These are phyloP conservation scores for Metopia argyrocephala DNA, from an alignment of 2,888 invertebrate species.

Conservation along the genomic window DNA sequence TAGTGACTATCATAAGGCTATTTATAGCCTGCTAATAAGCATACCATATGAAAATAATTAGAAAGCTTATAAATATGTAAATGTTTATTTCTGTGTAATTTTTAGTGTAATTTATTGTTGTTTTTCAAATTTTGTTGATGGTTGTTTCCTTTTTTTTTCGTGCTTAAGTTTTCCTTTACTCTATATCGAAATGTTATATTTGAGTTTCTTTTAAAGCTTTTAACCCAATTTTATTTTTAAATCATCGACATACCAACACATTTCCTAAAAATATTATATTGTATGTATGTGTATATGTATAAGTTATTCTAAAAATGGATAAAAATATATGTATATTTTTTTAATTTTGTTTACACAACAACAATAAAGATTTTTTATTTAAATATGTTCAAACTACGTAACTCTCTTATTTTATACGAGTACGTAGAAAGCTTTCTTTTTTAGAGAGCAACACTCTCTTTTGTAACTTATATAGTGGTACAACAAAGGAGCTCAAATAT, in stretches of 20 bases:
- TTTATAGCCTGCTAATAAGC: too few species aligned
- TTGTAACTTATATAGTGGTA: neutral
- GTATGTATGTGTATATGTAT: too few species aligned
- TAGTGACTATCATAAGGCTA: too few species aligned
- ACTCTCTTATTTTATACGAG: conserved; percentile 10
- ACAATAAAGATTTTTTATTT: neutral
- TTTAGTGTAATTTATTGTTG: too few species aligned
- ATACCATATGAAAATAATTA: too few species aligned
- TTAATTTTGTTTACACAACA: neutral
- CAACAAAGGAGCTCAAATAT: conserved; percentile 5
- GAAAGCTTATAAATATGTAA: too few species aligned
- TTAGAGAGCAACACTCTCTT: neutral
- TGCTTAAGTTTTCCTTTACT: conserved; percentile 17
- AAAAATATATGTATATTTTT: neutral
- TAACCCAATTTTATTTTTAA: conserved; percentile 59
- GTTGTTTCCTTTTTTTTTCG: conserved; percentile 12
- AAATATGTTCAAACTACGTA: conserved; percentile 9
- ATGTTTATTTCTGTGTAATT: too few species aligned
- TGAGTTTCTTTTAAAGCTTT: conserved; percentile 45
- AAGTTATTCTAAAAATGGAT: conserved; percentile 26
- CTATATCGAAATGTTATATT: conserved; percentile 19
- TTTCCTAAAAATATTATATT: neutral
- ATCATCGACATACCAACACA: neutral
- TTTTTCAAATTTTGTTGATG: neutral
- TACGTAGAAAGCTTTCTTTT: neutral